Evolutionary conservation across 1,140 invertebrate species (phyloP).

Genomic region (Drosophila santomea): DNA sequence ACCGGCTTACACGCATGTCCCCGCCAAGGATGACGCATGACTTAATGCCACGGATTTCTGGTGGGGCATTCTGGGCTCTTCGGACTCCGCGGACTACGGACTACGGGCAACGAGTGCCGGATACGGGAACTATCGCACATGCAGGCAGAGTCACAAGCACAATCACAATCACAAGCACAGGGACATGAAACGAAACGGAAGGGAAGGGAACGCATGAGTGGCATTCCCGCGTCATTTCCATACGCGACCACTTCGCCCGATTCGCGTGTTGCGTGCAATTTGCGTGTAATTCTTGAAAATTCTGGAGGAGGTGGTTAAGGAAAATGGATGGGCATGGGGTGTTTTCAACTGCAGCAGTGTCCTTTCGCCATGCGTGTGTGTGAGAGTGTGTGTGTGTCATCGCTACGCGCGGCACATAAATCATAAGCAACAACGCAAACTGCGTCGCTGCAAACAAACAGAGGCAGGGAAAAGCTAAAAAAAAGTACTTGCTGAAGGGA

Average conservation of each 20-base stretch:
- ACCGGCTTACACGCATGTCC: constrained; percentile 69
- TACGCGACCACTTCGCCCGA: constrained; percentile 46
- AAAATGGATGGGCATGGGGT: neutral
- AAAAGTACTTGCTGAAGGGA: constrained; percentile 1
- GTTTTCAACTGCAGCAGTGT: constrained; percentile 32
- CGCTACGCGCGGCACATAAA: constrained; percentile 74
- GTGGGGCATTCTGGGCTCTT: neutral
- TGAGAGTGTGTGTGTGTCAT: constrained; percentile 56
- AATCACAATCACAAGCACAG: constrained; percentile 11
- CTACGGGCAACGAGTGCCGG: constrained; percentile 16
- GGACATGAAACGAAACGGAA: constrained; percentile 26
- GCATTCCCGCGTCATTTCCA: constrained; percentile 77
- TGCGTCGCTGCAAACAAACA: constrained; percentile 64
- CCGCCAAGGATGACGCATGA: constrained; percentile 71
- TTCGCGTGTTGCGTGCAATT: constrained; percentile 81
- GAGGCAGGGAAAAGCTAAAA: constrained; percentile 20
- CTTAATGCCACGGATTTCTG: constrained; percentile 54
- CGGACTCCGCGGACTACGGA: neutral
- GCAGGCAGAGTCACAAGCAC: constrained; percentile 44
- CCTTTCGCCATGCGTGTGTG: constrained; percentile 23
- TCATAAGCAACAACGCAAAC: constrained; percentile 74
- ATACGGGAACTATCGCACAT: constrained; percentile 64
- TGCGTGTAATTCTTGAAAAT: constrained; percentile 72
- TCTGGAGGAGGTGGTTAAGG: constrained; percentile 9
- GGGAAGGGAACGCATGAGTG: constrained; percentile 60